Evolutionary conservation across 2,113 vertebrate genomes (phyloP).

Genomic region (Cyanoderma ruficeps): DNA sequence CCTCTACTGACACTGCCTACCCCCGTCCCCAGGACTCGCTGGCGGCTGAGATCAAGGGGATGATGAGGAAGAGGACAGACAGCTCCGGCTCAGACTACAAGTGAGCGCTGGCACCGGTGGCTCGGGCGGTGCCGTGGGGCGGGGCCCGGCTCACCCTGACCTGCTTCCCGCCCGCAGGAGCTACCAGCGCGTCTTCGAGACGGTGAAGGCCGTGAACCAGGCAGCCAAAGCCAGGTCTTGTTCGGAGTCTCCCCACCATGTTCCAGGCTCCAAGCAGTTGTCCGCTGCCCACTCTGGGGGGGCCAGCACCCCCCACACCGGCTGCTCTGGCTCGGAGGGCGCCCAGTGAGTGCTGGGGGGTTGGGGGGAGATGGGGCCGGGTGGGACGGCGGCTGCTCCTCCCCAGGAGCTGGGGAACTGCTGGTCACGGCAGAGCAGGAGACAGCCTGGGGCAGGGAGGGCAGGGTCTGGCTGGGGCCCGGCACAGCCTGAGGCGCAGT

Average conservation of each 20-base stretch:
- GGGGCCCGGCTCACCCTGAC: too few relatives aligned
- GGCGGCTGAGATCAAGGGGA: constrained; percentile 88
- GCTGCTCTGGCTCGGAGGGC: constrained; percentile 64
- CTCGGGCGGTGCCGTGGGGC: fast-evolving
- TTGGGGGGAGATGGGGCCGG: background rate
- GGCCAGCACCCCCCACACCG: constrained; percentile 75
- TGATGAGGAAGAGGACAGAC: constrained; percentile 83
- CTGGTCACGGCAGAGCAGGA: background rate
- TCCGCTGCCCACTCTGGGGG: constrained; percentile 35
- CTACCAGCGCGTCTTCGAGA: constrained; percentile 83
- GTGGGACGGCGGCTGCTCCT: background rate
- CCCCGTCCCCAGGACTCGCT: constrained; percentile 69
- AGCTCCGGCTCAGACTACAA: constrained; percentile 81
- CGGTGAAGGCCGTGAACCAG: constrained; percentile 80
- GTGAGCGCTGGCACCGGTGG: background rate
- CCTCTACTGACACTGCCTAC: fast-evolving
- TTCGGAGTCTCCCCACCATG: constrained; percentile 68
- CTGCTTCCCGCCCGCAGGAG: constrained; percentile 58
- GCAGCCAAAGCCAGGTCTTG: constrained; percentile 69
- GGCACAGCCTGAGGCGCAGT: fast-evolving
- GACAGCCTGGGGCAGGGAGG: background rate
- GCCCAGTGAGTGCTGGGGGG: background rate
- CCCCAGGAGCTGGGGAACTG: fast-evolving
- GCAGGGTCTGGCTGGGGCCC: background rate
- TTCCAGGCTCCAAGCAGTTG: constrained; percentile 68